These are phyloP conservation scores for Caranx melampygus DNA, from an alignment of 2,113 vertebrate genomes.

Conservation along the genomic window DNA sequence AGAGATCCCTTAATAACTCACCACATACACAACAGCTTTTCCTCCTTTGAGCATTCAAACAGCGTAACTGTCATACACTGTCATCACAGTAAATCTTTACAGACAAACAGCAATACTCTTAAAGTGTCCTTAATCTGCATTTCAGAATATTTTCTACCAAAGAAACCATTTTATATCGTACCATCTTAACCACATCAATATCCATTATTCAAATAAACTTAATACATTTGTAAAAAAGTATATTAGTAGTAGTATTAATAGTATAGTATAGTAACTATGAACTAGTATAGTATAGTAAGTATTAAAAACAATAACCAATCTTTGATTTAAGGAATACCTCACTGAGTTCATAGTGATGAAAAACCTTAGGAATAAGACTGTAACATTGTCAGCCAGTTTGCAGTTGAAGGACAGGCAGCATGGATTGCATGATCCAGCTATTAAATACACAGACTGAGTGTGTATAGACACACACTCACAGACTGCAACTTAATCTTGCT, in stretches of 20 bases:
- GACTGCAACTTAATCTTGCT: slow-evolving; percentile 43
- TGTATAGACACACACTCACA: background rate
- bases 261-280: too few species aligned
- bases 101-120: background rate
- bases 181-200: background rate
- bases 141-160: background rate
- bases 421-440: background rate
- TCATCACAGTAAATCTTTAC: background rate
- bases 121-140: background rate
- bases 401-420: background rate
- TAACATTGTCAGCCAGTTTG: background rate
- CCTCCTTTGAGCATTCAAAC: background rate
- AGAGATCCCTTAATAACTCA: background rate
- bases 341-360: background rate
- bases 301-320: background rate
- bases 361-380: background rate
- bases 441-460: background rate
- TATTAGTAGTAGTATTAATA: too few species aligned
- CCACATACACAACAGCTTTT: background rate
- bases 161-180: background rate
- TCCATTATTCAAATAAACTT: background rate
- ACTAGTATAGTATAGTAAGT: too few species aligned
- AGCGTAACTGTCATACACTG: background rate
- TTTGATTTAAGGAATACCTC: background rate
- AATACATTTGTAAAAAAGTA: background rate